Evolutionary conservation across 1,140 invertebrate genomes (phyloP).

Genomic region (Cydia pomonella): DNA sequence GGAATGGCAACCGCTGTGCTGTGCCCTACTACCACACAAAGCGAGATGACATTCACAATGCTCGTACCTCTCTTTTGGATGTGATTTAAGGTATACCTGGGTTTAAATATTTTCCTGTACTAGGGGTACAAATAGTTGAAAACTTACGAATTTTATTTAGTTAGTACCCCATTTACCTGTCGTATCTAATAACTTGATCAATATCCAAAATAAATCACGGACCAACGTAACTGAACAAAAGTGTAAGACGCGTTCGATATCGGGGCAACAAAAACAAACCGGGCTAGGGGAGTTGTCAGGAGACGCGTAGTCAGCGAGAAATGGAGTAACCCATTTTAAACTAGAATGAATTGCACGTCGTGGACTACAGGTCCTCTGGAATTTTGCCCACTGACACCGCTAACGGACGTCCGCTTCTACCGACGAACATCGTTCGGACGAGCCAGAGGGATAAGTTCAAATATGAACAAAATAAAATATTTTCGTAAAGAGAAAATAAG

Average conservation of each 20-base stretch:
- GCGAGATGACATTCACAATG: too few species aligned
- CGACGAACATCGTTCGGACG: not conserved
- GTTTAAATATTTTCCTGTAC: too few species aligned
- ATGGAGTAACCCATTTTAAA: conserved; percentile 76
- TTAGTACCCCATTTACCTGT: not conserved
- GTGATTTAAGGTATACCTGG: too few species aligned
- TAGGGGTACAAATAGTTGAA: too few species aligned
- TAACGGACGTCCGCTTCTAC: not conserved
- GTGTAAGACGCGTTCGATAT: conserved; percentile 47
- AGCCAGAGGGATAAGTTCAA: not conserved
- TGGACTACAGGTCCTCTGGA: conserved; percentile 69
- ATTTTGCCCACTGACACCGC: conserved; percentile 63
- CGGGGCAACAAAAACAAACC: conserved; percentile 48
- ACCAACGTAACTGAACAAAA: conserved; percentile 44
- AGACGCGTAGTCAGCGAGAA: conserved; percentile 67
- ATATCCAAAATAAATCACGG: conserved; percentile 21
- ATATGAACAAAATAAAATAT: too few species aligned
- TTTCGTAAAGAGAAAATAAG: too few species aligned
- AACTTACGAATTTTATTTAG: too few species aligned
- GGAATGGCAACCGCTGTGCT: too few species aligned
- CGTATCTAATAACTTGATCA: conserved; percentile 16
- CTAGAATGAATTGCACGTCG: conserved; percentile 72
- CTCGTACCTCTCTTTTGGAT: too few species aligned
- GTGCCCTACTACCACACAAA: too few species aligned
- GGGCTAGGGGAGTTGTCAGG: conserved; percentile 47